These are phyloP conservation scores for Epinephelus coioides DNA, from an alignment of 2,797 vertebrate species.

Conservation along the genomic window DNA sequence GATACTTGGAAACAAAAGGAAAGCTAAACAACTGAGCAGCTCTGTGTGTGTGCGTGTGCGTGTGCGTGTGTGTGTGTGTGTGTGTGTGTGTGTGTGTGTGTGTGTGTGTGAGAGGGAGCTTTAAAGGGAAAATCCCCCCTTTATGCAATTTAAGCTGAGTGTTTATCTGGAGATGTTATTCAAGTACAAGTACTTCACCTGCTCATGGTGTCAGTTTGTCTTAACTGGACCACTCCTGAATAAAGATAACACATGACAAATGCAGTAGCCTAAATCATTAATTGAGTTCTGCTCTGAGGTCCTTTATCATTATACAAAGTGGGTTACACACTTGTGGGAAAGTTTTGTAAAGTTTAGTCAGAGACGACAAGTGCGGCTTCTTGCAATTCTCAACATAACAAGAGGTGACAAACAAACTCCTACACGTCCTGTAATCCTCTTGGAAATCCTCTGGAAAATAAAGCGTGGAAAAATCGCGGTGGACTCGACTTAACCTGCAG, in stretches of 20 bases:
- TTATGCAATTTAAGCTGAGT: neutral
- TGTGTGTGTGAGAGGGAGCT: too few species aligned
- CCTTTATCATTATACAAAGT: neutral
- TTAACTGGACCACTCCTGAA: neutral
- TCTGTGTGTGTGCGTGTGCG: too few species aligned
- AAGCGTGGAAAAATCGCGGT: conserved; percentile 39
- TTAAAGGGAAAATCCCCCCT: neutral
- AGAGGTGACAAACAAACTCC: conserved; percentile 60
- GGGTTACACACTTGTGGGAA: neutral
- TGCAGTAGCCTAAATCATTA: neutral
- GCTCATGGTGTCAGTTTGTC: neutral
- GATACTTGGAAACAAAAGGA: too few species aligned
- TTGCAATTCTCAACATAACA: conserved; percentile 15
- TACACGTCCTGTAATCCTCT: conserved; percentile 67
- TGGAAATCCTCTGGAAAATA: conserved; percentile 55
- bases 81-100: too few species aligned
- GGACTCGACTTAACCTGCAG: conserved; percentile 33
- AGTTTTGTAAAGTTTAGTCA: neutral
- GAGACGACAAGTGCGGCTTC: neutral
- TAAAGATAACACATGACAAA: neutral
- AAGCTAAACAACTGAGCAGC: too few species aligned
- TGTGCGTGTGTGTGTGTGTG: too few species aligned
- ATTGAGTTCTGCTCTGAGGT: neutral
- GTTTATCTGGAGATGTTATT: conserved; percentile 24
- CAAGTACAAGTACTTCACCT: neutral